Evolutionary conservation across 1,140 invertebrate species (phyloP).

Genomic region (Eriosoma lanigerum): DNA sequence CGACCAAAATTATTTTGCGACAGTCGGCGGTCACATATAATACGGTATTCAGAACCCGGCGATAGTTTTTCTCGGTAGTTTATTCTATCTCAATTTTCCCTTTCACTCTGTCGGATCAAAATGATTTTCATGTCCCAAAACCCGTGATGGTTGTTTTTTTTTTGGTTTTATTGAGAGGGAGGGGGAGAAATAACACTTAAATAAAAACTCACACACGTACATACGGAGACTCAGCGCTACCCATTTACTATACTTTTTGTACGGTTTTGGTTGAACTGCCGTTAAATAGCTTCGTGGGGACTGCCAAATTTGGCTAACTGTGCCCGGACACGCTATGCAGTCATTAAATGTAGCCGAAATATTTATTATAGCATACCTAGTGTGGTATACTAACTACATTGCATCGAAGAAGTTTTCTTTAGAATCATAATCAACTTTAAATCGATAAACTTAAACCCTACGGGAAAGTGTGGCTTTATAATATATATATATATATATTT

Average conservation of each 20-base stretch:
- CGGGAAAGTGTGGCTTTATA: too few relatives aligned
- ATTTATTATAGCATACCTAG: too few relatives aligned
- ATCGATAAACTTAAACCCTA: constrained; percentile 11
- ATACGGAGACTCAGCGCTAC: too few relatives aligned
- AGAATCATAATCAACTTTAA: constrained; percentile 15
- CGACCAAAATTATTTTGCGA: constrained; percentile 28
- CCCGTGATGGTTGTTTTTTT: too few relatives aligned
- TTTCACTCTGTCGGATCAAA: too few relatives aligned
- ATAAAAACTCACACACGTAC: not conserved
- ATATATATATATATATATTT: not conserved
- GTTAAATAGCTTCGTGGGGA: constrained; percentile 19
- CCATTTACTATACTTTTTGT: not conserved
- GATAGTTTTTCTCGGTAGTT: not conserved
- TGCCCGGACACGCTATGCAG: constrained; percentile 4
- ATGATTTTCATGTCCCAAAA: too few relatives aligned
- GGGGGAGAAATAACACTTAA: not conserved
- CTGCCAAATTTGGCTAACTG: constrained; percentile 43
- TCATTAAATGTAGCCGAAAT: constrained; percentile 30
- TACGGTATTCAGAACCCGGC: not conserved
- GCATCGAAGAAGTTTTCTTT: constrained; percentile 22
- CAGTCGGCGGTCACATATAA: not conserved
- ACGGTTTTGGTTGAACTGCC: constrained; percentile 19
- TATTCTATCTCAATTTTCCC: not conserved
- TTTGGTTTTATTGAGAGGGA: too few relatives aligned
- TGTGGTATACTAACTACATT: too few relatives aligned